Evolutionary conservation across 2,113 vertebrate species (phyloP), one percentile per base, ranked within the genome.

Genomic region (Anoura caudifer): DNA sequence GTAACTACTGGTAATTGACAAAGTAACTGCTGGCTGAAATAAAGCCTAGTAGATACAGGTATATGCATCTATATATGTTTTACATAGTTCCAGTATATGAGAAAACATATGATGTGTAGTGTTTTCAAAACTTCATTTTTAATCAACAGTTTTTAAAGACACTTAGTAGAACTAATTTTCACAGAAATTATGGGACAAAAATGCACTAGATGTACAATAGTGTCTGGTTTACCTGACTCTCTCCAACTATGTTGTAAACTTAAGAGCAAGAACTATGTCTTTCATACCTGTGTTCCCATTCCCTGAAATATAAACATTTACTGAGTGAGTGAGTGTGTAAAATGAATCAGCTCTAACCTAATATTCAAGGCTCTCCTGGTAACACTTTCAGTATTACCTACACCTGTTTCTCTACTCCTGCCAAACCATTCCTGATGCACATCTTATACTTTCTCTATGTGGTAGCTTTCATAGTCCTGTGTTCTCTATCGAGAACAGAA

Each of bases 81-180:
- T 41, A 81, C 16, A 54, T 12, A 43, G 26, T n/a, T 14, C 41
- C 63, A 82, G 77, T 5, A 38, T 50, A 75, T 72, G 61, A 36
- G 28, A 3, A 73, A 79, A 14, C 47, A 65, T n/a, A 56, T 20
- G 72, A 33, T 59, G 12, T 43, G 1, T 28, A 77, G 17, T 65
- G 38, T 82, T 72, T 92, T 65, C 11, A 76, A 90, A 88, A 70
- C 5, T 72, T 95, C n/a, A 26, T 56, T 54, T 81, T 79, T 81
- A 75, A 83, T 87, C 70, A n/a, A 52, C 12, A 75, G 20, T 95
- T 90, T 90, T 56, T 63, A 81, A 94, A 88, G 43, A 84, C 41
- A 67, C 22, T 77, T 67, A 41, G 36, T 45, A 65, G 52, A 91
- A 81, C 41, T 5, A 11, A 0, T 52, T 63, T 80, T 94, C 12